Conservation (phyloP, 1,140 invertebrate species). For the Stratiolaelaps scimitus region DNA sequence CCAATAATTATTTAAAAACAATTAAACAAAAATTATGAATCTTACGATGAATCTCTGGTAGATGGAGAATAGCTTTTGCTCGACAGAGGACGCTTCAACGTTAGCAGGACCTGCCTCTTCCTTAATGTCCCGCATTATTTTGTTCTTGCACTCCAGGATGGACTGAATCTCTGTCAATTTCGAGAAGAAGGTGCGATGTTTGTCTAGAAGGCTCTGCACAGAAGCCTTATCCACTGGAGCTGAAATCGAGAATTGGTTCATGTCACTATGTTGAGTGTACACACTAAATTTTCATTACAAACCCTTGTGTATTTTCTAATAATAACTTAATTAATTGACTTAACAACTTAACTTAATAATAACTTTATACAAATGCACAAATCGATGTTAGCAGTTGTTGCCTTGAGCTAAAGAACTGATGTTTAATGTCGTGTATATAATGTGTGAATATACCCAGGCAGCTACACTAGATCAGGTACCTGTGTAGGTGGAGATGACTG, state of each 20-base stretch:
- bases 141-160: slow-evolving; percentile 22
- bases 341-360: no score
- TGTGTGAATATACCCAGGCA: no score
- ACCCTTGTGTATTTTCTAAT: no score
- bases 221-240: slow-evolving; percentile 21
- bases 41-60: slow-evolving; percentile 15
- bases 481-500: slow-evolving; percentile 51
- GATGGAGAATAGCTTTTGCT: not conserved
- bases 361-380: no score
- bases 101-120: slow-evolving; percentile 20
- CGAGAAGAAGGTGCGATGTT: slow-evolving; percentile 19
- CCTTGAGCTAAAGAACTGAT: no score
- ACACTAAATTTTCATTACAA: no score
- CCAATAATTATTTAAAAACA: not conserved
- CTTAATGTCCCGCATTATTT: slow-evolving; percentile 22
- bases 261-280: no score
- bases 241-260: not conserved
- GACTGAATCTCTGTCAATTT: slow-evolving; percentile 14
- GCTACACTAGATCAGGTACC: slow-evolving; percentile 38
- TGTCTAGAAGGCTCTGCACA: slow-evolving; percentile 4
- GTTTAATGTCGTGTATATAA: no score
- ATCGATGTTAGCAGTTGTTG: no score
- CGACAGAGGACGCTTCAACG: not conserved
- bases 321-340: no score
- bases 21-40: no score